Evolutionary conservation across 2,888 invertebrate genomes (phyloP).

Genomic region (Catocala fraxini): DNA sequence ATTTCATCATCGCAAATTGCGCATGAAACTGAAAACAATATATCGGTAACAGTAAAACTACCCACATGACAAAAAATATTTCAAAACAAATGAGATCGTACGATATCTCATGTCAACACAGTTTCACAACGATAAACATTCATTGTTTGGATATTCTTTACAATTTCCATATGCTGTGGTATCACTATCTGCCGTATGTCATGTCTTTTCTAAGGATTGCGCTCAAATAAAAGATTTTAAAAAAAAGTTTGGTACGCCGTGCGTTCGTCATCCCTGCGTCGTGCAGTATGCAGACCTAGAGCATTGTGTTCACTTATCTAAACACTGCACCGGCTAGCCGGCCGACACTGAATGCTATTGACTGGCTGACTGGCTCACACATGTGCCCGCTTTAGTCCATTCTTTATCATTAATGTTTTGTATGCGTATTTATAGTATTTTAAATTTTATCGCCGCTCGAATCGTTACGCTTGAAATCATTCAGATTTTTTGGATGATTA

Average conservation of each 20-base stretch:
- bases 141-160: too few species aligned
- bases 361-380: conserved; percentile 13
- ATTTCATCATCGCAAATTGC: too few species aligned
- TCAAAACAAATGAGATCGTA: too few species aligned
- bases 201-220: too few species aligned
- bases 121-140: too few species aligned
- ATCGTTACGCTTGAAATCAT: background rate
- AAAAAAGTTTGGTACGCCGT: conserved; percentile 2
- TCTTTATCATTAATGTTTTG: conserved; percentile 38
- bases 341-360: conserved; percentile 44
- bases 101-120: too few species aligned
- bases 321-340: conserved; percentile 65
- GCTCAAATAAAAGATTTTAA: too few species aligned
- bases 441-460: background rate
- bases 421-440: conserved; percentile 22
- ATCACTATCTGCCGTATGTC: too few species aligned
- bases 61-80: too few species aligned
- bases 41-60: too few species aligned
- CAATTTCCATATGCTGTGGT: too few species aligned
- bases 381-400: conserved; percentile 15
- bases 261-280: conserved; percentile 10
- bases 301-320: conserved; percentile 73
- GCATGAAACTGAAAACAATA: too few species aligned
- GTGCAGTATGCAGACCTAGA: conserved; percentile 25
- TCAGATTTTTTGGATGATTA: background rate